Evolutionary conservation across 2,888 invertebrate genomes (phyloP), one percentile per base, ranked within the genome.

Genomic region (Synergus umbraculus): DNA sequence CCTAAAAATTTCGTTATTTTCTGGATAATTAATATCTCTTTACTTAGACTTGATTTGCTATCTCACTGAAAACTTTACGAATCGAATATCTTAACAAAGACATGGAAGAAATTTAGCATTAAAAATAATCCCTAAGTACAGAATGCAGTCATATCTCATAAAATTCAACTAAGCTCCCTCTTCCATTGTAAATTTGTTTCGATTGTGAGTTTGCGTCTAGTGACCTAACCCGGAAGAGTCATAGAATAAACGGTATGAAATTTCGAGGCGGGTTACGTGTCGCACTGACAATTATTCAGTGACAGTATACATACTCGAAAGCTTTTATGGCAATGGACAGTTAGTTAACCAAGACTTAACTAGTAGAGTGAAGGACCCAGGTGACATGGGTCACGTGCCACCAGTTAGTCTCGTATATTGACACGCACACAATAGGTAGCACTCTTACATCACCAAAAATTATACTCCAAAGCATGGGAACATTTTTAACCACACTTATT

Each of bases 301-400:
- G 85, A 85, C 85, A 84, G 84, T 82, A 69, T 58, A 58, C n/a
- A 85, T 82, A 81, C 84, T 83, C 83, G 77, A 65, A 79, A 81
- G 78, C 82, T 79, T 80, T 89, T 86, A 88, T 86, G 88, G 85
- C 66, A 41, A 82, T 83, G 82, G 79, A 86, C 86, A 85, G 86
- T 87, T 88, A 88, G 67, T 80, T 76, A 84, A 85, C 83, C 58
- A 78, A 82, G 82, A 82, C 81, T 82, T 86, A 85, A 84, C 78
- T 84, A 82, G 58, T 77, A 80, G 78, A 65, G 64, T 65, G 49
- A 66, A 78, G 43, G 77, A n/a, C 66, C 54, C 66, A 66, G 64
- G 81, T 84, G 85, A 83, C 84, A 85, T 82, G 76, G 80, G 86
- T 86, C 88, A 87, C 86, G 88, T 84, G 86, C 80, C 78, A 76